Percentiles rank a stretch among this genome's conserved stretches.
These are phyloP conservation scores for Meta bourneti DNA, from an alignment of 2,888 invertebrate species.

Conservation along the genomic window DNA sequence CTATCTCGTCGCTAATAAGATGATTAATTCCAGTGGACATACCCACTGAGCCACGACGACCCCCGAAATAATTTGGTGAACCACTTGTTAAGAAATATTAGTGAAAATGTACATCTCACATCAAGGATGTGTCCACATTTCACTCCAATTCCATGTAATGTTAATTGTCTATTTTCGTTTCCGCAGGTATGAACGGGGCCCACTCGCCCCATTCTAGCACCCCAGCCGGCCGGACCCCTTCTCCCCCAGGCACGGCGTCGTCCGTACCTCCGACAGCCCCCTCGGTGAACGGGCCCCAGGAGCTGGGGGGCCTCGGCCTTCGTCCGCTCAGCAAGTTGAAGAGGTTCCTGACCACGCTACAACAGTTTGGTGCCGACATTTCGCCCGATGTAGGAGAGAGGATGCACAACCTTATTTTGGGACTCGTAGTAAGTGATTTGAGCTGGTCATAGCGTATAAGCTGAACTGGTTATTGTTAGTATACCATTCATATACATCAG, in stretches of 20 bases:
- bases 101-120: too few relatives aligned
- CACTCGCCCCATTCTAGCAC: constrained; percentile 73
- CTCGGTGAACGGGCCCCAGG: constrained; percentile 20
- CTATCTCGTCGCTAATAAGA: too few relatives aligned
- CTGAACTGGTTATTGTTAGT: too few relatives aligned
- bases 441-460: neutral
- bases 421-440: constrained; percentile 72
- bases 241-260: constrained; percentile 46
- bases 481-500: too few relatives aligned
- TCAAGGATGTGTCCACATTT: neutral
- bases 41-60: too few relatives aligned
- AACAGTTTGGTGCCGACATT: constrained; percentile 94
- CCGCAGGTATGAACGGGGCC: constrained; percentile 74
- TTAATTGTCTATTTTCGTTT: neutral
- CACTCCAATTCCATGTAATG: neutral
- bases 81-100: too few relatives aligned
- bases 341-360: constrained; percentile 92
- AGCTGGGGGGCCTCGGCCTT: constrained; percentile 78
- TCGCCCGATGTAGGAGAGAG: constrained; percentile 86
- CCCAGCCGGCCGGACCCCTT: constrained; percentile 62
- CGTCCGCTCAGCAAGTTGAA: constrained; percentile 87
- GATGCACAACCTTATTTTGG: constrained; percentile 76
- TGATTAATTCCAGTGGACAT: too few relatives aligned
- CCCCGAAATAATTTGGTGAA: too few relatives aligned
- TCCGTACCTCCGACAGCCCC: constrained; percentile 22